A percentile compares a stretch with the other conserved stretches of the same genome.
Conservation (phyloP, 2,888 invertebrate genomes). For the Scelioninae gen. 1 region DNA sequence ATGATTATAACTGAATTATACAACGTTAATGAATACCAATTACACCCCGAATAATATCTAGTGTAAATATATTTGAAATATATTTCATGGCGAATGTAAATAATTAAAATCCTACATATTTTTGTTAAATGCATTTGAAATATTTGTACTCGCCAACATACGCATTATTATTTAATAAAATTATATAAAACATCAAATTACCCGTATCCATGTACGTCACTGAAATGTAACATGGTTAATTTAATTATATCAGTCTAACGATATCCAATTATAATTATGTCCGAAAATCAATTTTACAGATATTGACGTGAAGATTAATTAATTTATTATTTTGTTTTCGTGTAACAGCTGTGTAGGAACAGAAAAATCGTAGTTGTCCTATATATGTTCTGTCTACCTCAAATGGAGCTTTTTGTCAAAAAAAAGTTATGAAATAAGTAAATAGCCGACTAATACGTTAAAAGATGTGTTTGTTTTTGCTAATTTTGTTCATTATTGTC, state of each 20-base stretch:
- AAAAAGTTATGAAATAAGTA: no score
- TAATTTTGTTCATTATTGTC: no score
- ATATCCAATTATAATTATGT: constrained; percentile 47
- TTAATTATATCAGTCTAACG: constrained; percentile 50
- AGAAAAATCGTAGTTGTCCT: no score
- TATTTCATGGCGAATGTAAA: constrained; percentile 13
- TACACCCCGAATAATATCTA: constrained; percentile 35
- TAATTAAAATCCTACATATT: constrained; percentile 33
- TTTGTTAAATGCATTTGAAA: constrained; percentile 31
- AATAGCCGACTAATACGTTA: no score
- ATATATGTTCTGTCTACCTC: no score
- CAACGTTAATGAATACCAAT: constrained; percentile 49
- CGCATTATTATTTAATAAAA: constrained; percentile 46
- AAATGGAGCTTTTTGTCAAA: no score
- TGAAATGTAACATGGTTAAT: constrained; percentile 38
- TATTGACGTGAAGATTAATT: constrained; percentile 19
- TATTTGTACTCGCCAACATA: constrained; percentile 14
- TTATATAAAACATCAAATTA: constrained; percentile 50
- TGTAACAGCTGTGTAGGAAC: neutral
- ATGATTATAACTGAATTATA: constrained; percentile 34
- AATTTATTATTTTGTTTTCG: constrained; percentile 6
- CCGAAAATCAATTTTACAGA: constrained; percentile 43
- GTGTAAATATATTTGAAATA: constrained; percentile 25
- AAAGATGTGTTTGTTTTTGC: no score
- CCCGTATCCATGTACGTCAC: constrained; percentile 15